Base-by-base conservation (phyloP, 2,113 vertebrate species). In the Archocentrus centrarchus region DNA sequence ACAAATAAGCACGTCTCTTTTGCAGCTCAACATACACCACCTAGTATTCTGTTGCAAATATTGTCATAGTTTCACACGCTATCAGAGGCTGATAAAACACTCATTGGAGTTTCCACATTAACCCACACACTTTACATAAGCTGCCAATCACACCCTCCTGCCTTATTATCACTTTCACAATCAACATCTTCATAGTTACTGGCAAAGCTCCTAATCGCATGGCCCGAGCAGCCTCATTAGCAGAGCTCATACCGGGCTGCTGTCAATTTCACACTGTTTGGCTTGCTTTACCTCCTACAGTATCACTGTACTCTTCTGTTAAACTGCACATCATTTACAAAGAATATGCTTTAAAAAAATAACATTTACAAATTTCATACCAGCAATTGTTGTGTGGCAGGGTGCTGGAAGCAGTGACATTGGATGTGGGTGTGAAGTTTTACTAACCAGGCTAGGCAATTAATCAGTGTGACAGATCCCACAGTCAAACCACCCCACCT, bases 391-490 rank as follows among this genome's bases (percentile, higher is more conserved):
- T 79, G n/a, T 79, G 64, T 35, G 68, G 82, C 58, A 41, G 47
- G 30, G 79, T 77, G 61, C 20, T 87, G 41, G 88, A 88, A 79
- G 59, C 76, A 62, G 84, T 24, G 83, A 78, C 68, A 82, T 83
- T 32, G 47, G 78, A 58, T 44, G 80, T 76, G 70, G 63, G 84
- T 78, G 90, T 82, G 75, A 87, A 62, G 82, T 88, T 86, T 59
- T 86, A 79, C 64, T 50, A 78, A 24, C 85, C 68, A 70, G 73
- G 73, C 53, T 18, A 0, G 75, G 30, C 60, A 82, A 77, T 86
- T 75, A 83, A 85, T 81, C 68, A 85, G 63, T 79, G 70, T 80
- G 82, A 89, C 81, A 77, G 79, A 80, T 81, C 41, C 73, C 78
- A 81, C 84, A 27, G 75, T 82, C 44, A 39, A 70, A 59, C 39